Base-by-base conservation (phyloP, 2,797 vertebrate genomes). In the Acridotheres tristis region DNA sequence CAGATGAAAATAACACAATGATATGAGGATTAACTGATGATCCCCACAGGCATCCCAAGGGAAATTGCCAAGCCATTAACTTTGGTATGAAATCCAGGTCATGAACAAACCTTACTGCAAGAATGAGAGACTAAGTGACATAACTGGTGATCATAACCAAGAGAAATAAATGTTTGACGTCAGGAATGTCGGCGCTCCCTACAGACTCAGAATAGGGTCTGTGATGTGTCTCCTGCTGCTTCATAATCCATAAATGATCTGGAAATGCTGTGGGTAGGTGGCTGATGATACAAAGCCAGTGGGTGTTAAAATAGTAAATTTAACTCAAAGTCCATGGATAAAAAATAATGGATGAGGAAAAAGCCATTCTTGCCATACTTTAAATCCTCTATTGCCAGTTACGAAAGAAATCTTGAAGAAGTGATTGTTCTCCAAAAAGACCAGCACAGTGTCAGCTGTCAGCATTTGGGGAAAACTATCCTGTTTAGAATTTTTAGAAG, bases 51-150 rank as follows among this genome's bases (percentile, higher is more conserved):
- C 90, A 75, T 45, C 54, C 47, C 89, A n/a, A 12, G 54, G 75
- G 57, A 93, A 96, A 90, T 18, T 40, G 81, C 87, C 91, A 90
- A 53, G 30, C 63, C 77, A 30, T 38, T 77, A 92, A 69, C 67
- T 82, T 13, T 4, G 23, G 17, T 30, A 85, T 18, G 63, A 92
- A 96, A 89, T 40, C 55, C 69, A 73, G 34, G 55, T 79, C 63
- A 63, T 45, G 63, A 90, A 78, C 0, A 13, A 96, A 53, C 17
- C 53, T 85, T 53, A 45, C 34, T 57, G 32, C 65, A 79, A 63
- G 63, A 76, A 66, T 11, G 32, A 34, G 6, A 88, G 68, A 87
- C 22, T 25, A 76, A 79, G 61, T 61, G 78, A 67, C 19, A 63
- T 45, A 88, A 89, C 32, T 50, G 34, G 57, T 63, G 75, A 77